Evolutionary conservation across 1,140 invertebrate genomes (phyloP), one percentile per base, ranked within the genome.

Genomic region (Drosophila willistoni): DNA sequence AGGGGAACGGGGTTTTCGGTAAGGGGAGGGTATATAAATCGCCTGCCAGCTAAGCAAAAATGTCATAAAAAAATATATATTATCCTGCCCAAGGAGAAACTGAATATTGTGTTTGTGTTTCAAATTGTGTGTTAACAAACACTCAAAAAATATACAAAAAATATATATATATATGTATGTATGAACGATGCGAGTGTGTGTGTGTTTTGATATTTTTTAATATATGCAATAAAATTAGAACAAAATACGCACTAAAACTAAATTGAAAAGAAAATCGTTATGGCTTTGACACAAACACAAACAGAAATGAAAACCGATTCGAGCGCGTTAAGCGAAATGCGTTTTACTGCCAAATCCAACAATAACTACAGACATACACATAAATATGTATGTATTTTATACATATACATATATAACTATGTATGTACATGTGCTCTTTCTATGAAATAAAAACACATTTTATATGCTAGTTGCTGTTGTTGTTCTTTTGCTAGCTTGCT

Each of bases 231-330:
- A 89, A 89, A 89, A 89, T 89, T 89, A 89, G 77, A 89, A 80
- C 73, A 89, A 89, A 89, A 89, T 89, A 89, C 84, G 80, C 84
- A 89, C 71, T 89, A 89, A 89, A 89, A 82, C 77, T 81, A 89
- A 89, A 89, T 89, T 89, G 84, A 90, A 89, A 89, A 90, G 84
- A 89, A 89, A 89, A 89, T 90, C 81, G 84, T 90, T 87, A 87
- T 89, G 84, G 84, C 72, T 87, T 81, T 67, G 65, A 76, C 72
- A 51, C 44, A 76, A 77, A 76, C 75, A 79, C 81, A 87, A 76
- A 77, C 42, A 68, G 71, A 78, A 60, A 62, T 10, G 62, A 29
- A 69, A 85, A 82, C 51, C 75, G 79, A 70, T 86, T 67, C 68
- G 33, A 85, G 68, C 75, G 83, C 82, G 82, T 85, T 86, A 82